Evolutionary conservation across 92 coral and sea anemone species (phyloP).

Genomic region (Palythoa heliodiscus): DNA sequence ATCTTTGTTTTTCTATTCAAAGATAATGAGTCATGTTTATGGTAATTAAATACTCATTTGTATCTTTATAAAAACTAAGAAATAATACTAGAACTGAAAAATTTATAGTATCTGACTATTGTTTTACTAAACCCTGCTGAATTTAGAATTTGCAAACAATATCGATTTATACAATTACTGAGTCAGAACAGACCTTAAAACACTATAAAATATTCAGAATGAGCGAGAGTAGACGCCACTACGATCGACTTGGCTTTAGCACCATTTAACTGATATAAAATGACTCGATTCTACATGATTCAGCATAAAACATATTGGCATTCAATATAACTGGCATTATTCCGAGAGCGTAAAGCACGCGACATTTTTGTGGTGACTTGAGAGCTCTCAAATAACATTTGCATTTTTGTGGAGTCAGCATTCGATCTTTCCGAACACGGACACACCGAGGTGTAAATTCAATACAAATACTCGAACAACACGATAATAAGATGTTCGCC

Average conservation of each 20-base stretch:
- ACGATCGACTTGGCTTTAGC: background rate
- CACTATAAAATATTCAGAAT: no score
- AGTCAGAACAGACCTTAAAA: no score
- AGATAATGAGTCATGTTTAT: background rate
- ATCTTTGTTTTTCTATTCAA: background rate
- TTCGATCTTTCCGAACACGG: constrained; percentile 7
- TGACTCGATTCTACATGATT: constrained; percentile 14
- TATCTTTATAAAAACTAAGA: background rate
- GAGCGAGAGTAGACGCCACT: no score
- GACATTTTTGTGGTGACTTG: constrained; percentile 19
- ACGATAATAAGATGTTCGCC: constrained; percentile 2
- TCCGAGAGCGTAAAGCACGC: background rate
- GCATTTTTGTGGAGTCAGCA: constrained; percentile 47
- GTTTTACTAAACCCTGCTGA: background rate
- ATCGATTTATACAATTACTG: background rate
- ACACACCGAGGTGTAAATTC: background rate
- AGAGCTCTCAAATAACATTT: constrained; percentile 16
- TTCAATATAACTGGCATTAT: background rate
- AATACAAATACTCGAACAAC: background rate
- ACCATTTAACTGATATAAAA: background rate
- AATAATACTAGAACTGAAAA: background rate
- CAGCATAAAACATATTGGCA: constrained; percentile 13
- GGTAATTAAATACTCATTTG: background rate
- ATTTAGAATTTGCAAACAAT: background rate
- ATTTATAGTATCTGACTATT: background rate